phyloP scores from a whole-genome alignment of 2,797 vertebrate species.

The Smutsia temminckii region DNA sequence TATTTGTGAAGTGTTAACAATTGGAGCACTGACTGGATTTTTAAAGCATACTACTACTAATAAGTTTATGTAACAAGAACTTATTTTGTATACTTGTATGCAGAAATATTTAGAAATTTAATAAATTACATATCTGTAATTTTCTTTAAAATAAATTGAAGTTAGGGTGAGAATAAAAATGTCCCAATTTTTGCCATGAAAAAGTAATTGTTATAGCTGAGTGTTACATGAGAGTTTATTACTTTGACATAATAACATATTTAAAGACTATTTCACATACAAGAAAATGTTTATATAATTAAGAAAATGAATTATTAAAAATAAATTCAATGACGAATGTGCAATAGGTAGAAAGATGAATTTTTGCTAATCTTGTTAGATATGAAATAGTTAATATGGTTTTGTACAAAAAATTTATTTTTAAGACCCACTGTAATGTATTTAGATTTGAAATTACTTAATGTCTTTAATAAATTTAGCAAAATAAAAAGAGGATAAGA shows the following conservation, averaged over 20 bases:
- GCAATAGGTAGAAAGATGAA: too few species aligned
- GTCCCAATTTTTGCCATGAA: neutral
- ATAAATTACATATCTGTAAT: neutral
- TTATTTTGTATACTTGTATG: neutral
- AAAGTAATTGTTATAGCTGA: neutral
- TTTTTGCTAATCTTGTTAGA: neutral
- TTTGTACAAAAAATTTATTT: neutral
- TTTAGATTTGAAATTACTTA: neutral
- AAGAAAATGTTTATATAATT: neutral
- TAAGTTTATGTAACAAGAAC: neutral
- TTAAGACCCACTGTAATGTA: neutral
- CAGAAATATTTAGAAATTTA: neutral
- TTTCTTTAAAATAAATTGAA: neutral
- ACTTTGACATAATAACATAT: neutral
- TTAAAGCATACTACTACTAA: neutral
- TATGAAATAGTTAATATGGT: neutral
- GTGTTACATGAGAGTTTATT: neutral
- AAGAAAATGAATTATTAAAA: neutral
- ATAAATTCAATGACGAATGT: neutral
- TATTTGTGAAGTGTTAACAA: neutral
- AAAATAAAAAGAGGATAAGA: neutral
- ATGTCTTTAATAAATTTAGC: neutral
- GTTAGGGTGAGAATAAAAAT: neutral
- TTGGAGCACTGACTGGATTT: neutral
- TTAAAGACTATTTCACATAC: neutral